Evolutionary conservation across 2,113 vertebrate species (phyloP).

Genomic region (Pterocles orientalis): DNA sequence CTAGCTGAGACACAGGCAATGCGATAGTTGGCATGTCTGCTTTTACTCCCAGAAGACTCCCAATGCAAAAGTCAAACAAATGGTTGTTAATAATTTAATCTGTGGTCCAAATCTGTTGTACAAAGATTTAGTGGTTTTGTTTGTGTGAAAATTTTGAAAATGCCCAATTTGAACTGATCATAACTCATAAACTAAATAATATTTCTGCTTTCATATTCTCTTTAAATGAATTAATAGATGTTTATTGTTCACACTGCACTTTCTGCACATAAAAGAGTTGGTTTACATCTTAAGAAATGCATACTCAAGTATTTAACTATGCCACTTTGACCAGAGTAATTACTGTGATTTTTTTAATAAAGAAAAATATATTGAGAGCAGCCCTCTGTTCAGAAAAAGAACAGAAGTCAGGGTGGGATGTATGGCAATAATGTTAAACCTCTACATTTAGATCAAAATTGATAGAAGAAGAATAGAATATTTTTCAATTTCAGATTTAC

Average conservation of each 20-base stretch:
- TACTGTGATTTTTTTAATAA: background rate
- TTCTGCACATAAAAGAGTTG: background rate
- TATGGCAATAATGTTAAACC: background rate
- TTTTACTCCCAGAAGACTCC: background rate
- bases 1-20: background rate
- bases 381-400: background rate
- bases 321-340: background rate
- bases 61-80: background rate
- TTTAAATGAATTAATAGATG: background rate
- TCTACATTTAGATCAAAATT: background rate
- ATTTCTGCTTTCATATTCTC: background rate
- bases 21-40: background rate
- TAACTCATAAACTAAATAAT: background rate
- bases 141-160: background rate
- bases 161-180: accelerated
- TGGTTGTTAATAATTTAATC: background rate
- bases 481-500: background rate
- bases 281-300: background rate
- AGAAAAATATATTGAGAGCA: background rate
- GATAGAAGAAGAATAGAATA: background rate
- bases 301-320: background rate
- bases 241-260: background rate
- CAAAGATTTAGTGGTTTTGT: background rate
- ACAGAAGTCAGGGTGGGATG: background rate
- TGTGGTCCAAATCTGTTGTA: background rate